Evolutionary conservation across 2,113 vertebrate species (phyloP).

Genomic region (Excalfactoria chinensis): DNA sequence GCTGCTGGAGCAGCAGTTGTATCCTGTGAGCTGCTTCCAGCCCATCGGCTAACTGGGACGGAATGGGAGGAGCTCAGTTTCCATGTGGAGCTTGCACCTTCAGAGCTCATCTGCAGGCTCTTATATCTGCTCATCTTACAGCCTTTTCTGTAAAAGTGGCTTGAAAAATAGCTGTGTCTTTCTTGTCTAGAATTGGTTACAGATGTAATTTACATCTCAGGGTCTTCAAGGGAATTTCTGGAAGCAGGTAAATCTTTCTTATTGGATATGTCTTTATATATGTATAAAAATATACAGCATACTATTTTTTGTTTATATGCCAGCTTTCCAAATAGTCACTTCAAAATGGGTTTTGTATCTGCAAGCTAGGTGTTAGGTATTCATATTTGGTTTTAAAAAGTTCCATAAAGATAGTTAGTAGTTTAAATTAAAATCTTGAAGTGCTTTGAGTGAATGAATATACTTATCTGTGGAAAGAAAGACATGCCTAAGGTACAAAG

Average conservation of each 20-base stretch:
- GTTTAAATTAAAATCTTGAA: slow-evolving; percentile 10
- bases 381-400: not conserved
- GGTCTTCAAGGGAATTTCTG: not conserved
- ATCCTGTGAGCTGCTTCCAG: not conserved
- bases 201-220: not conserved
- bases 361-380: not conserved
- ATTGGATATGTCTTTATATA: not conserved
- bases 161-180: not conserved
- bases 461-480: not conserved
- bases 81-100: not conserved
- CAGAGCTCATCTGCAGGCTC: not conserved
- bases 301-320: not conserved
- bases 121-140: not conserved
- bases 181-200: slow-evolving; percentile 1
- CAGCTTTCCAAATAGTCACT: not conserved
- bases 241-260: not conserved
- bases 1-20: not conserved
- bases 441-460: slow-evolving; percentile 7
- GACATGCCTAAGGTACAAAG: not conserved
- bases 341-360: not conserved
- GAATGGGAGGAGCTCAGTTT: not conserved
- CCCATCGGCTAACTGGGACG: not conserved
- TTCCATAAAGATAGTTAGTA: not conserved
- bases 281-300: not conserved
- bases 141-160: slow-evolving; percentile 21